phyloP scores from a whole-genome alignment of 2,113 vertebrate species.

The Greenwoodochromis staneri region DNA sequence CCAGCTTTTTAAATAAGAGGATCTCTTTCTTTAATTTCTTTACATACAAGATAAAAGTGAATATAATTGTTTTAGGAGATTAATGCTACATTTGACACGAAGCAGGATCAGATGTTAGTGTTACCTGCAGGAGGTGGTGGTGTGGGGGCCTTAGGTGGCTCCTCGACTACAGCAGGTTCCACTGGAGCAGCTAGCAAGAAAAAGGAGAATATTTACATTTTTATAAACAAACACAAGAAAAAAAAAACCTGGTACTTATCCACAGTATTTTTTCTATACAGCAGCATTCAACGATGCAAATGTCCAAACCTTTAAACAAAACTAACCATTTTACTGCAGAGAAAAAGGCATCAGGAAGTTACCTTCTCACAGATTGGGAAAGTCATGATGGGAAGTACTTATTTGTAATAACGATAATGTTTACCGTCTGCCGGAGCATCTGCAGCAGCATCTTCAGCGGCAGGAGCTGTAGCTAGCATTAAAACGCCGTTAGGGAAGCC shows the following conservation, averaged over 20 bases:
- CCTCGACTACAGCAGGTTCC: conserved; percentile 54
- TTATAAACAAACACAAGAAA: background rate
- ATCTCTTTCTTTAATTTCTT: background rate
- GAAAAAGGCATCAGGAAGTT: background rate
- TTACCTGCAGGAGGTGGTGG: conserved; percentile 69
- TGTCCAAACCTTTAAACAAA: background rate
- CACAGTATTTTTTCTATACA: background rate
- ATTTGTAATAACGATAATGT: background rate
- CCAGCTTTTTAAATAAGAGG: background rate
- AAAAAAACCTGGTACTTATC: background rate
- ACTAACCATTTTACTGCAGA: background rate
- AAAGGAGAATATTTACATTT: conserved; percentile 3
- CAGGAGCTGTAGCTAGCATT: conserved; percentile 15
- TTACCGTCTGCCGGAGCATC: conserved; percentile 36
- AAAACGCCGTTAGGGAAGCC: conserved; percentile 22
- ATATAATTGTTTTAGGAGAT: background rate
- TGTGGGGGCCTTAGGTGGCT: conserved; percentile 59
- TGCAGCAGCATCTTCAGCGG: background rate
- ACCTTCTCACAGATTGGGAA: background rate
- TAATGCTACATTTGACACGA: background rate
- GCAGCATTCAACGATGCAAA: background rate
- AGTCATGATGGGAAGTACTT: background rate
- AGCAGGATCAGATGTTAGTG: background rate
- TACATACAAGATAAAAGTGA: background rate
- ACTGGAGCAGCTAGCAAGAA: conserved; percentile 43